Percentiles rank a stretch among this genome's conserved stretches.
Evolutionary conservation across 2,888 invertebrate genomes (phyloP).

Genomic region (Mythimna lalbum): DNA sequence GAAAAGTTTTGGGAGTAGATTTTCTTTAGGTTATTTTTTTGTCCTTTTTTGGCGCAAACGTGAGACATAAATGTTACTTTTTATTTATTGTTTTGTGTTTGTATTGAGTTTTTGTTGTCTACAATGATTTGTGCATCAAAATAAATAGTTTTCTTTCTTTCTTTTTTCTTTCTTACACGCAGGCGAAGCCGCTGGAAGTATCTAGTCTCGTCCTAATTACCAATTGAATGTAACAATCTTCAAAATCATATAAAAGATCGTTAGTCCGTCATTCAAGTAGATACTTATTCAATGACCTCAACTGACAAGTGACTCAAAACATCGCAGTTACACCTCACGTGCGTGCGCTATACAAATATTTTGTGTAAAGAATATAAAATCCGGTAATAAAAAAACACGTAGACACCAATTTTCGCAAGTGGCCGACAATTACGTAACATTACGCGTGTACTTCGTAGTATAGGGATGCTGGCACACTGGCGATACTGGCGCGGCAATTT

Average conservation of each 20-base stretch:
- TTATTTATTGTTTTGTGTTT: too few relatives aligned
- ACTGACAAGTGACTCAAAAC: constrained; percentile 7
- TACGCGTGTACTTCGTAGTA: constrained; percentile 37
- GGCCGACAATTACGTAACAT: constrained; percentile 62
- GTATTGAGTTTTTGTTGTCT: too few relatives aligned
- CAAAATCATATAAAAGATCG: not conserved
- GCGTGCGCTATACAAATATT: constrained; percentile 37
- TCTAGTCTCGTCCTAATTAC: not conserved
- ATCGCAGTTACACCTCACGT: constrained; percentile 27
- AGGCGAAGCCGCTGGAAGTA: too few relatives aligned
- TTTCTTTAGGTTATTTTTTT: too few relatives aligned
- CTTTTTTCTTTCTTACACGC: too few relatives aligned
- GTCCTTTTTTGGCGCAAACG: too few relatives aligned
- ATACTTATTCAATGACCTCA: constrained; percentile 24
- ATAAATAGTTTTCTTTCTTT: too few relatives aligned
- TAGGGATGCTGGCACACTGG: constrained; percentile 10
- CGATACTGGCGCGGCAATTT: not conserved
- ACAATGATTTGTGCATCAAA: too few relatives aligned
- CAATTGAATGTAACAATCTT: not conserved
- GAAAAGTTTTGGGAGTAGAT: too few relatives aligned
- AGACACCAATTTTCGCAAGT: constrained; percentile 66
- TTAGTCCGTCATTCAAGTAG: not conserved
- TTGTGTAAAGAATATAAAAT: constrained; percentile 51
- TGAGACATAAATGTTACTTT: too few relatives aligned
- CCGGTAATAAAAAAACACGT: constrained; percentile 57